These are phyloP conservation scores for Aporophyla nigra DNA, from an alignment of 2,888 invertebrate genomes.

Conservation along the genomic window DNA sequence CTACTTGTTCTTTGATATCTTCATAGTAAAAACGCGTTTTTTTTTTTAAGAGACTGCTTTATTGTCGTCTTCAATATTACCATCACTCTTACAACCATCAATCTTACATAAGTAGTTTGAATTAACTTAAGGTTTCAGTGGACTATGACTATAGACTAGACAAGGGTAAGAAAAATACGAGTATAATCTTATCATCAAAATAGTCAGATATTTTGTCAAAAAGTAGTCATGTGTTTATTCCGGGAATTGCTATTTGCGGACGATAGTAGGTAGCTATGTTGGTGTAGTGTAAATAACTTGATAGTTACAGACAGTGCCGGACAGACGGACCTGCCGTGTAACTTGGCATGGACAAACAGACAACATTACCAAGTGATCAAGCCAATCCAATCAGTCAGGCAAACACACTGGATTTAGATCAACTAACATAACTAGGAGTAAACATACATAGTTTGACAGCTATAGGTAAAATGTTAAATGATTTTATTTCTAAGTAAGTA, in stretches of 20 bases:
- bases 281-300: constrained; percentile 5
- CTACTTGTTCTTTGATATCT: neutral
- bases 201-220: neutral
- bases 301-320: neutral
- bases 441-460: neutral
- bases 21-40: neutral
- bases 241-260: constrained; percentile 14
- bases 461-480: too few species aligned
- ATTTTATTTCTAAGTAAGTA: too few species aligned
- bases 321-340: constrained; percentile 17
- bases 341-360: constrained; percentile 44
- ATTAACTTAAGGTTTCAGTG: neutral
- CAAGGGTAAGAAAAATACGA: neutral
- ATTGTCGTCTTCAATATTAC: too few species aligned
- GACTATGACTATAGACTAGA: neutral
- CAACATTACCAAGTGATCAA: constrained; percentile 57
- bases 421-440: neutral
- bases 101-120: neutral
- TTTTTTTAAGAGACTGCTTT: too few species aligned
- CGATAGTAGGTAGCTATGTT: constrained; percentile 7
- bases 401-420: constrained; percentile 28
- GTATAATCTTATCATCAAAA: neutral
- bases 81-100: neutral
- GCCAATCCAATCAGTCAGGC: constrained; percentile 49
- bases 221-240: neutral